Percentiles rank a stretch among this genome's conserved stretches.
Evolutionary conservation across 2,888 invertebrate genomes (phyloP).

Genomic region (Microplitis manilae): DNA sequence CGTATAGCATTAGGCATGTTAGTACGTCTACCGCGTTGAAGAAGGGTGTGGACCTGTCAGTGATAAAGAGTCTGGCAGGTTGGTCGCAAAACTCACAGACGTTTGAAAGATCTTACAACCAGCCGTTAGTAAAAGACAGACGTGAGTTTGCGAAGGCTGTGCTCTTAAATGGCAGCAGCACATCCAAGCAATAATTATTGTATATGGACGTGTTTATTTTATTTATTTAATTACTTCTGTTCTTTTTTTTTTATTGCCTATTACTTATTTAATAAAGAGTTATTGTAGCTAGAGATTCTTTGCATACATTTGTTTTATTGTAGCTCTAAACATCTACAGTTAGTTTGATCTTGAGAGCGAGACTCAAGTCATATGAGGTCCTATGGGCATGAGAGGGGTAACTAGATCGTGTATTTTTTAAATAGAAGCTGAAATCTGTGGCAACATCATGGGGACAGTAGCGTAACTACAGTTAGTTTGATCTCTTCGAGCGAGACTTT

Average conservation of each 20-base stretch:
- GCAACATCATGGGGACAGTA: no score
- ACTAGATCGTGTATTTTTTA: no score
- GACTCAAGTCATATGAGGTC: no score
- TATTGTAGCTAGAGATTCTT: neutral
- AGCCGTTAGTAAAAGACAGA: conserved; percentile 25
- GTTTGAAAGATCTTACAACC: conserved; percentile 36
- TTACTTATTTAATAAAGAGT: neutral
- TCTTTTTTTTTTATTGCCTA: neutral
- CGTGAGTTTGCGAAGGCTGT: neutral
- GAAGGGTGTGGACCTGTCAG: conserved; percentile 39
- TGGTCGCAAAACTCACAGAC: conserved; percentile 37
- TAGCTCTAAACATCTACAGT: conserved; percentile 4
- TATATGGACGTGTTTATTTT: neutral
- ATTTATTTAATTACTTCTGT: neutral
- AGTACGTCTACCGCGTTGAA: conserved; percentile 37
- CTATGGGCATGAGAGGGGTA: no score
- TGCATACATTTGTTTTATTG: neutral
- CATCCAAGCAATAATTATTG: neutral
- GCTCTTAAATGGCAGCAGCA: neutral
- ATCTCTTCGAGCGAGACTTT: conserved; percentile 12
- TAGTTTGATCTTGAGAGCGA: no score
- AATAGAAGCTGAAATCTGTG: no score
- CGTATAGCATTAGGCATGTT: conserved; percentile 40
- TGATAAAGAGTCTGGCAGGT: conserved; percentile 40
- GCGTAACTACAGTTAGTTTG: neutral